Conservation (phyloP, 2,797 vertebrate species). For the Chiloscyllium punctatum region DNA sequence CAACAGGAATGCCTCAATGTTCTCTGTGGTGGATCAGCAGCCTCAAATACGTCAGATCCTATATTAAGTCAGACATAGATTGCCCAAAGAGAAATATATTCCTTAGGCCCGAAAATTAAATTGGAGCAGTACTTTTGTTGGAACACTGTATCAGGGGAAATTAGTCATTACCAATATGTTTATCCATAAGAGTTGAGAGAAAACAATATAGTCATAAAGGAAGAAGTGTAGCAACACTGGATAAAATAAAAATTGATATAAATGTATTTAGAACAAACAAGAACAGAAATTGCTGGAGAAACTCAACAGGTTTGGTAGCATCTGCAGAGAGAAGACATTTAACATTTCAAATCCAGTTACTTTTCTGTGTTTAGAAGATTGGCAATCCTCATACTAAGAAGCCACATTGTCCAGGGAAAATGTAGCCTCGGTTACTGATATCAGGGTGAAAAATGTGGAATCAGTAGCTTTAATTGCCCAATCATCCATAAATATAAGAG, state of each 20-base stretch:
- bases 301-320: too few relatives aligned
- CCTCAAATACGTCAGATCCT: background rate
- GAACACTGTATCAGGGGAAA: background rate
- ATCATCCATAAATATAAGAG: background rate
- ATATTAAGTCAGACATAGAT: background rate
- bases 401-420: background rate
- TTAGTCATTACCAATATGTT: background rate
- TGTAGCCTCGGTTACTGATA: background rate
- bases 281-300: too few relatives aligned
- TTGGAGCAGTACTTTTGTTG: background rate
- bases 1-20: background rate
- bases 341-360: too few relatives aligned
- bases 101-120: background rate
- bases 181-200: background rate
- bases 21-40: background rate
- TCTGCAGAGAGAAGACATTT: too few relatives aligned
- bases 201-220: background rate
- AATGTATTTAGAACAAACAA: background rate
- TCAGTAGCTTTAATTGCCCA: background rate
- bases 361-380: background rate
- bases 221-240: background rate
- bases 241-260: background rate
- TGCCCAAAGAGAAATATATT: background rate
- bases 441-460: background rate
- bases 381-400: background rate